Base-by-base conservation (phyloP, 2,113 vertebrate genomes). In the Hylia prasina region DNA sequence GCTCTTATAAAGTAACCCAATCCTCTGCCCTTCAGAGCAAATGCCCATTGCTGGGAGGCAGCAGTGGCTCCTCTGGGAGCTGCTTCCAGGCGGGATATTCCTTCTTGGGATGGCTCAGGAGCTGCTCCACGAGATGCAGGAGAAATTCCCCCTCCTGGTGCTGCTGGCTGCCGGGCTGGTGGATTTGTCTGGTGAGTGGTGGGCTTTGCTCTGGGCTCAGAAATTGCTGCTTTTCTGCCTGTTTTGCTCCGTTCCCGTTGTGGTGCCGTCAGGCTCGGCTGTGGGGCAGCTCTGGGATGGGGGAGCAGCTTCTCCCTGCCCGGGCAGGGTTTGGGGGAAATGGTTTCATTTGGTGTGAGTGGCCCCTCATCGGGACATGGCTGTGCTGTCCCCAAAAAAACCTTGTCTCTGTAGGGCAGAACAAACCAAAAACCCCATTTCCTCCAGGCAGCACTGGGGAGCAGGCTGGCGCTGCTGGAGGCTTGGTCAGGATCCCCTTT, bases 1-100 rank as follows among this genome's bases (percentile, higher is more conserved):
- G 68, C 44, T 77, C 70, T 60, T 92, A 93, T 93, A 96, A 96
- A 95, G 91, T 40, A 72, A 95, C 88, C 71, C 91, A 90, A 68
- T 9, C 57, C 69, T 64, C 45, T 63, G 48, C 45, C 56, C 33
- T 48, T 7, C 65, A 33, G 84, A 63, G 42, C n/a, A 25, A n/a
- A 8, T 79, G 71, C 83, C 78, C n/a, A 1, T 1, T 10, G 48
- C 76, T 31, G 30, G 69, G 51, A 77, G 50, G 42, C 60, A 56
- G 37, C 66, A n/a, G 81, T 3, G 58, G 40, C 48, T 76, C 48
- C 70, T 9, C 13, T 4, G 35, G 4, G 1, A 71, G 75, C 70
- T 40, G 51, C 21, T 54, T 5, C 39, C 82, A 31, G 15, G 0
- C 3, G 5, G 65, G 51, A 30, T 5, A 2, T 1, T 3, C 21